phyloP scores from a whole-genome alignment of 2,888 invertebrate species.

The Gortyna flavago region DNA sequence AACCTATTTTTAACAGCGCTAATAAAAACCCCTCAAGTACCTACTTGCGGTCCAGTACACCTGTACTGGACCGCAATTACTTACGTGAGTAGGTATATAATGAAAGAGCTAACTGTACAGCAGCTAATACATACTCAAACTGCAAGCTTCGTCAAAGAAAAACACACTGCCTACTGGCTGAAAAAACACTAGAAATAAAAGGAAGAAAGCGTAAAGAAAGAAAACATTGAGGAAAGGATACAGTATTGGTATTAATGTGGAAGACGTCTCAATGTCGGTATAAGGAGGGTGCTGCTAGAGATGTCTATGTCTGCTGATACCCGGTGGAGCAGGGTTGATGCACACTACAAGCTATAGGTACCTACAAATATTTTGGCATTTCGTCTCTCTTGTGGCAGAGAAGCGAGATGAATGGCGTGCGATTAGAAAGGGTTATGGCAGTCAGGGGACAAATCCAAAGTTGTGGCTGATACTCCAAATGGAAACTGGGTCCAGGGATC shows the following conservation, averaged over 20 bases:
- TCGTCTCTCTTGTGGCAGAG: too few species aligned
- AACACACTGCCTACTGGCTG: conserved; percentile 2
- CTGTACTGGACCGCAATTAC: neutral
- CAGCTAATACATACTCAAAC: neutral
- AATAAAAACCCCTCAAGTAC: neutral
- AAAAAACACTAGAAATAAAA: conserved; percentile 27
- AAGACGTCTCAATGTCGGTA: conserved; percentile 81
- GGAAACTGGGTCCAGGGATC: too few species aligned
- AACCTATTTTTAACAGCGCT: neutral
- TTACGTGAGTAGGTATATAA: neutral
- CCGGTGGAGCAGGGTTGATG: conserved; percentile 56
- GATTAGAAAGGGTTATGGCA: too few species aligned
- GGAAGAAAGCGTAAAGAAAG: conserved; percentile 18
- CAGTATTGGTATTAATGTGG: conserved; percentile 73
- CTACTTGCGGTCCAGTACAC: too few species aligned
- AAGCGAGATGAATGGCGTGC: too few species aligned
- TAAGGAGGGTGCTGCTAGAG: conserved; percentile 74
- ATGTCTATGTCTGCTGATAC: conserved; percentile 76
- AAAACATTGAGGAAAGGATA: conserved; percentile 51
- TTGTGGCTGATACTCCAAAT: too few species aligned
- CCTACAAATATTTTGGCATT: neutral
- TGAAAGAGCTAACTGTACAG: neutral
- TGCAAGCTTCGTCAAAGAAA: conserved; percentile 8
- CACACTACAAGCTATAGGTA: conserved; percentile 60
- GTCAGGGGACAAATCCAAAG: too few species aligned